Conservation (phyloP, 2,113 vertebrate genomes). For the Oreochromis aureus region DNA sequence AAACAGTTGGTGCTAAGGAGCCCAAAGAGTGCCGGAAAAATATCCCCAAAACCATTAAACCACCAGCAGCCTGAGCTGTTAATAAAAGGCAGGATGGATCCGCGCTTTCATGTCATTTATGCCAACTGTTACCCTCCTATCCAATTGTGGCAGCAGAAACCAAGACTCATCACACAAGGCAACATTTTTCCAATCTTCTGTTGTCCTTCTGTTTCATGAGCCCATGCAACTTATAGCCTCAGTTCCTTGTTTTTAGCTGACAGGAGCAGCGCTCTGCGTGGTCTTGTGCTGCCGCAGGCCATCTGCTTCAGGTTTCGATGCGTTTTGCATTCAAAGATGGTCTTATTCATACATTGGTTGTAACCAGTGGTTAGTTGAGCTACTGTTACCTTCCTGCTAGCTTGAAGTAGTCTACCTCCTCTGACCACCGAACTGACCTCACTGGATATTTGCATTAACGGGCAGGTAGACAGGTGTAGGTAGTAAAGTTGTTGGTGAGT, state of each 20-base stretch:
- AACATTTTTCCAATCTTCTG: neutral
- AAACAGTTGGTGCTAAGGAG: neutral
- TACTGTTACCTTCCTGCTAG: too few relatives aligned
- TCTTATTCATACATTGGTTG: too few relatives aligned
- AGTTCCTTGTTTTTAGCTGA: neutral
- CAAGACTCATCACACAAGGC: neutral
- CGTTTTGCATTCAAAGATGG: too few relatives aligned
- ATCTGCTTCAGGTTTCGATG: neutral
- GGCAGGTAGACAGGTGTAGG: neutral
- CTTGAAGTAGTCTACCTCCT: too few relatives aligned
- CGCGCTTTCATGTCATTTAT: neutral
- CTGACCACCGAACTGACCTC: neutral
- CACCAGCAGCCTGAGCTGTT: neutral
- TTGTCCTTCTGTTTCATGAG: neutral
- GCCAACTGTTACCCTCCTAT: neutral
- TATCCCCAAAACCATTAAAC: neutral
- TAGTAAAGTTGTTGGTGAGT: neutral
- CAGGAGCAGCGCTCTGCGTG: neutral
- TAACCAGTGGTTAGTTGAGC: too few relatives aligned
- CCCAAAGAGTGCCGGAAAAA: neutral
- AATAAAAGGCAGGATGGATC: neutral
- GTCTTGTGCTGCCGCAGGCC: neutral
- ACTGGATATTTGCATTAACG: neutral
- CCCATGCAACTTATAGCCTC: neutral
- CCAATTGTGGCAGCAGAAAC: neutral